Conservation (phyloP, 2,113 vertebrate species). For the cat (Felis catus) region DNA sequence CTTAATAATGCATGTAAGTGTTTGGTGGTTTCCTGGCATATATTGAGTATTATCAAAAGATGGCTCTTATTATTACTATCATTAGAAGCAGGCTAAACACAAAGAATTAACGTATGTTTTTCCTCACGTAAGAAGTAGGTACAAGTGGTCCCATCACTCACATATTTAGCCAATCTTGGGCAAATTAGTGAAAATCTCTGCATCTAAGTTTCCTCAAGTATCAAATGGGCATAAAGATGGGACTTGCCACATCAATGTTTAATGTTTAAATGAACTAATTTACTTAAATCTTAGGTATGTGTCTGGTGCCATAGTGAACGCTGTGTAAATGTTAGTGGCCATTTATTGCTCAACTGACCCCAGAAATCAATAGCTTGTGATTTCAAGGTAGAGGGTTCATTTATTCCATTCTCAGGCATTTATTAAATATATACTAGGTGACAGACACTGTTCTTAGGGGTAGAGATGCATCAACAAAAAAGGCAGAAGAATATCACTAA, state of each 20-base stretch:
- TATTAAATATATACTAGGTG: neutral
- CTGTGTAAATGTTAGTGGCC: neutral
- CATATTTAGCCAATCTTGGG: neutral
- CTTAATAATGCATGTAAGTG: neutral
- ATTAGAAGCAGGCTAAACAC: neutral
- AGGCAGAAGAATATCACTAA: neutral
- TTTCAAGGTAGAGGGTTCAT: constrained; percentile 5
- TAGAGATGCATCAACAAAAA: neutral
- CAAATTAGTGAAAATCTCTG: neutral
- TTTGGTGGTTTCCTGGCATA: neutral
- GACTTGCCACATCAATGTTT: neutral
- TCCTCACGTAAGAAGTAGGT: neutral
- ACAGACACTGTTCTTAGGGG: neutral
- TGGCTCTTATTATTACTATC: neutral
- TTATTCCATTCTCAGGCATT: neutral
- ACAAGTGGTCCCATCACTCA: neutral
- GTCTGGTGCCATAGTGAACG: neutral
- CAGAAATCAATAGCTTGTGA: neutral
- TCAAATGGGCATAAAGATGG: neutral
- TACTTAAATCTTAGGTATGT: neutral
- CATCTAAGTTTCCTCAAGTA: neutral
- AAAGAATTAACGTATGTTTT: neutral
- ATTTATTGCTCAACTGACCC: neutral
- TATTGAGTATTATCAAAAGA: neutral
- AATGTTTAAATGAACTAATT: neutral